Evolutionary conservation across 2,888 invertebrate genomes (phyloP).

Genomic region (Stegophylla sp.): DNA sequence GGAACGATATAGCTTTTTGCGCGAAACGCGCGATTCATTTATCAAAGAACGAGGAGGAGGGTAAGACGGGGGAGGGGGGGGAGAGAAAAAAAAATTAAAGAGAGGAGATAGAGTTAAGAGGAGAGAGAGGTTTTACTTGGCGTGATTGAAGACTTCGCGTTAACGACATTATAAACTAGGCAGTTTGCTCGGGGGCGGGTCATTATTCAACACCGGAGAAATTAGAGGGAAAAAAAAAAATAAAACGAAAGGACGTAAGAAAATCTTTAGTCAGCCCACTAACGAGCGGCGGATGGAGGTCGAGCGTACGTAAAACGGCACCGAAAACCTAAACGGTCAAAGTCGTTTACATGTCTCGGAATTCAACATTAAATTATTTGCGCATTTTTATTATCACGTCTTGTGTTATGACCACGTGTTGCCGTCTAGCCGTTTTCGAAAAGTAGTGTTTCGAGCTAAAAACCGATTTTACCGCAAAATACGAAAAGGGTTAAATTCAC

Average conservation of each 20-base stretch:
- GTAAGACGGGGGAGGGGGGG: not conserved
- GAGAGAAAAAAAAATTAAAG: slow-evolving; percentile 35
- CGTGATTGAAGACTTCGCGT: slow-evolving; percentile 57
- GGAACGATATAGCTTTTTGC: slow-evolving; percentile 22
- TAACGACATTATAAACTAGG: slow-evolving; percentile 57
- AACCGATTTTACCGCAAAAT: too few relatives aligned
- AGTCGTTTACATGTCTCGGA: not conserved
- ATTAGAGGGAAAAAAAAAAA: slow-evolving; percentile 13
- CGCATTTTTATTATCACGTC: too few relatives aligned
- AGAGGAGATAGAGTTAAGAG: slow-evolving; percentile 23
- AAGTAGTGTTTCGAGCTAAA: too few relatives aligned
- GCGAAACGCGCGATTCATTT: slow-evolving; percentile 34
- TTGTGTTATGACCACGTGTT: not conserved
- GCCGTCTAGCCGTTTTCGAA: too few relatives aligned
- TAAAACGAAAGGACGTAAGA: slow-evolving; percentile 20
- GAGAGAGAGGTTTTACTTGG: slow-evolving; percentile 28
- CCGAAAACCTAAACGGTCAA: slow-evolving; percentile 2
- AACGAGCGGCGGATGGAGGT: slow-evolving; percentile 14
- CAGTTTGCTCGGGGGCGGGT: slow-evolving; percentile 35
- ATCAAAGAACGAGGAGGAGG: slow-evolving; percentile 35
- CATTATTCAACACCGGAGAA: slow-evolving; percentile 47
- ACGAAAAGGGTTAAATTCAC: too few relatives aligned
- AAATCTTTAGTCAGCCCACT: slow-evolving; percentile 49
- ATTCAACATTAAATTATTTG: slow-evolving; percentile 14
- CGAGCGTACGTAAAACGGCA: not conserved